These are phyloP conservation scores for Branchellion lobata DNA, from an alignment of 2,888 invertebrate genomes.

Conservation along the genomic window DNA sequence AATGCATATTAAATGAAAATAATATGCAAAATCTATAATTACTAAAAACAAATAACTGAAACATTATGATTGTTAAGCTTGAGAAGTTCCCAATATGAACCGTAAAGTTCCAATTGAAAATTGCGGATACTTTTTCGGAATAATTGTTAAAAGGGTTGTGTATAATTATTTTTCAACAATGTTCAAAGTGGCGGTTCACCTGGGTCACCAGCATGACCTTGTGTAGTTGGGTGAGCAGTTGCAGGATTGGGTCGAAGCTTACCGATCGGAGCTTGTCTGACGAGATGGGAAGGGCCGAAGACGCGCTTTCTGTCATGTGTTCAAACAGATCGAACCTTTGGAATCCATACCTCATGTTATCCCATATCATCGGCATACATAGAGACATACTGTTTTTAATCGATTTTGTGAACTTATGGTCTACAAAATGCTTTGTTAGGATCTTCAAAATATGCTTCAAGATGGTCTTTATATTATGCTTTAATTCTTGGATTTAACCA, in stretches of 20 bases:
- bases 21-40: neutral
- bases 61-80: too few relatives aligned
- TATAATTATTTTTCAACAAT: neutral
- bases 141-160: neutral
- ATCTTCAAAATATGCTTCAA: too few relatives aligned
- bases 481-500: too few relatives aligned
- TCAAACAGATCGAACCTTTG: neutral
- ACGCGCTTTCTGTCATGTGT: slow-evolving; percentile 55
- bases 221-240: slow-evolving; percentile 60
- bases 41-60: neutral
- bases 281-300: slow-evolving; percentile 57
- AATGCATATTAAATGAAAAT: neutral
- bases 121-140: neutral
- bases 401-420: neutral
- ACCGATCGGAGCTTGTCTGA: slow-evolving; percentile 59
- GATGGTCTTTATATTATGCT: too few relatives aligned
- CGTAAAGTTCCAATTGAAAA: too few relatives aligned
- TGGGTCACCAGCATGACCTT: slow-evolving; percentile 58
- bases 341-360: too few relatives aligned
- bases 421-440: too few relatives aligned
- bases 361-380: too few relatives aligned
- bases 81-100: too few relatives aligned
- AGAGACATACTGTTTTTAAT: too few relatives aligned
- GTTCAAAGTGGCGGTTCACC: too few relatives aligned
- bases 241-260: slow-evolving; percentile 59